Evolutionary conservation across 2,888 invertebrate genomes (phyloP).

Genomic region (Aleiodes testaceus): DNA sequence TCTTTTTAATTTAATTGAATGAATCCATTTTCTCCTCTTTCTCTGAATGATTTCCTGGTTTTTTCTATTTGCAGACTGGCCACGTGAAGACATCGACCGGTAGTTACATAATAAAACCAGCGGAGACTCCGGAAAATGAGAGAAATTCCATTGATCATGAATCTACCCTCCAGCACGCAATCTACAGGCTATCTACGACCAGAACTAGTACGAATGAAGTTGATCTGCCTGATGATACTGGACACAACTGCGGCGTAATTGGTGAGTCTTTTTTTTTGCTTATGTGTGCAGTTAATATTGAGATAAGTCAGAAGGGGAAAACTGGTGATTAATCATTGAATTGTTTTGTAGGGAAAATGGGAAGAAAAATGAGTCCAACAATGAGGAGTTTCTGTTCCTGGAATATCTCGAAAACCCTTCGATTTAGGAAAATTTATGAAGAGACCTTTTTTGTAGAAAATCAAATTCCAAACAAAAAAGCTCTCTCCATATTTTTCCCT

Average conservation of each 20-base stretch:
- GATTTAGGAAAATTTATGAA: no score
- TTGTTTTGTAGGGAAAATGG: no score
- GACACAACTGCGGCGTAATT: conserved; percentile 63
- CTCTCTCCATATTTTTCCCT: no score
- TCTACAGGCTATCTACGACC: conserved; percentile 59
- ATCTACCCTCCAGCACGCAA: conserved; percentile 64
- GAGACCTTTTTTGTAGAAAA: no score
- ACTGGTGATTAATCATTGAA: no score
- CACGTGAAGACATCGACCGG: conserved; percentile 80
- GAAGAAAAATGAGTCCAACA: no score
- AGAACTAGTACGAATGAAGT: conserved; percentile 48
- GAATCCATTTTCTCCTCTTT: not conserved
- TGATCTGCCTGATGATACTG: conserved; percentile 47
- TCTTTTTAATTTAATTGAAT: not conserved
- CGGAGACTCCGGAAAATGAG: conserved; percentile 71
- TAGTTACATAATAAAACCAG: conserved; percentile 81
- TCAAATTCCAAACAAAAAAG: no score
- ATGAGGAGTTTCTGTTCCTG: not conserved
- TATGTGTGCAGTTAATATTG: not conserved
- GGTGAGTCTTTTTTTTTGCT: conserved; percentile 58
- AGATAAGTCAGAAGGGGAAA: no score
- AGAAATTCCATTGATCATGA: conserved; percentile 66
- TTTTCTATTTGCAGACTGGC: conserved; percentile 76
- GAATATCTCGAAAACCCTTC: not conserved
- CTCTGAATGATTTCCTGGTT: not conserved